phyloP scores from a whole-genome alignment of 2,113 vertebrate species.

The Blennius ocellaris region DNA sequence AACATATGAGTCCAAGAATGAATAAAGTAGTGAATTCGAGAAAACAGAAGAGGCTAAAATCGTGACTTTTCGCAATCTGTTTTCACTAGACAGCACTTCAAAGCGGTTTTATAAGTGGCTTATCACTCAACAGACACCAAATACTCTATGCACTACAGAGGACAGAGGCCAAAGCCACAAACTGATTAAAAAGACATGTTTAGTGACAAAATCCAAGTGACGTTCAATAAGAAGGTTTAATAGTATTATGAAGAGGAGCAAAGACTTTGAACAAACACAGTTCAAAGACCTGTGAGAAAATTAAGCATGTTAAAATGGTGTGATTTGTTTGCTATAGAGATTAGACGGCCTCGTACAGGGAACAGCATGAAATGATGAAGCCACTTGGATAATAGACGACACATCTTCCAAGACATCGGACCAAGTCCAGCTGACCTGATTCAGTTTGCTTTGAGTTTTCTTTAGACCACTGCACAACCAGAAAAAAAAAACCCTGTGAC shows the following conservation, averaged over 20 bases:
- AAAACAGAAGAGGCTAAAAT: slow-evolving; percentile 42
- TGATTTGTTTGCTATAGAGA: too few species aligned
- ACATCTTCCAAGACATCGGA: too few species aligned
- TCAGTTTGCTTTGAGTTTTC: too few species aligned
- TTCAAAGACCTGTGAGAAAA: too few species aligned
- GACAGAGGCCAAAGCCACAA: slow-evolving; percentile 12
- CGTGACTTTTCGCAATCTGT: slow-evolving; percentile 41
- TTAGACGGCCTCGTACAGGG: too few species aligned
- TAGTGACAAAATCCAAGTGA: neutral
- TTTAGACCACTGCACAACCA: neutral
- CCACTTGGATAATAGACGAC: too few species aligned
- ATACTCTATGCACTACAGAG: slow-evolving; percentile 29
- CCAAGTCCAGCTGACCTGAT: too few species aligned
- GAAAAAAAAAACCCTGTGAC: neutral
- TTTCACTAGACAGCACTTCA: slow-evolving; percentile 49
- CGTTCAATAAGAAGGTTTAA: neutral
- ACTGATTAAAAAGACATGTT: slow-evolving; percentile 16
- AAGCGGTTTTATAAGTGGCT: slow-evolving; percentile 49
- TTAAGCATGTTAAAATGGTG: too few species aligned
- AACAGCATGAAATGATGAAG: too few species aligned
- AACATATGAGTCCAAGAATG: slow-evolving; percentile 27
- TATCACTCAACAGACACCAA: slow-evolving; percentile 44
- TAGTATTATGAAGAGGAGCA: too few species aligned
- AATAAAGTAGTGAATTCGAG: slow-evolving; percentile 25
- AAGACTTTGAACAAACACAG: too few species aligned